These are phyloP conservation scores for Clusia tigrina DNA, from an alignment of 2,888 invertebrate species.

Conservation along the genomic window DNA sequence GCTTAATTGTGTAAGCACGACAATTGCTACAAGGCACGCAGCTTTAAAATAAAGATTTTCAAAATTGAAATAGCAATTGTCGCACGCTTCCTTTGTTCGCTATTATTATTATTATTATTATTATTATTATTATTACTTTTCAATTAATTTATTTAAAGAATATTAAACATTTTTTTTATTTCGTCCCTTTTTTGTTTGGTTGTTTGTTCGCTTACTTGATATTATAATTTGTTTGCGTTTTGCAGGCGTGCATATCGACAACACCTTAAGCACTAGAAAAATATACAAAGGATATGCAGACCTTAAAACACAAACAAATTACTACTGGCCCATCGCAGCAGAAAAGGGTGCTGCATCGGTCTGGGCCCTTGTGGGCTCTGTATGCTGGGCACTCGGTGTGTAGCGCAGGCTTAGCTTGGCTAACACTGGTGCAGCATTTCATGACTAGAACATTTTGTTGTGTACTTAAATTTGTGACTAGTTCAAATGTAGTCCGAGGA, in stretches of 20 bases:
- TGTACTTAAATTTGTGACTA: slow-evolving; percentile 4
- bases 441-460: slow-evolving; percentile 30
- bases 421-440: neutral
- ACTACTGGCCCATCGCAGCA: neutral
- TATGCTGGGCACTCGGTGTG: neutral
- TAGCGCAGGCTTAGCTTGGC: neutral
- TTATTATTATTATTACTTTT: slow-evolving; percentile 14
- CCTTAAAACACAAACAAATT: neutral
- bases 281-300: slow-evolving; percentile 1
- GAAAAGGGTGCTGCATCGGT: neutral
- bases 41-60: slow-evolving; percentile 70
- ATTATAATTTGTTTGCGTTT: slow-evolving; percentile 14
- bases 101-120: neutral
- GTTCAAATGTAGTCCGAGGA: neutral
- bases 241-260: neutral
- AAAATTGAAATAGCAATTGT: slow-evolving; percentile 63
- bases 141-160: too few species aligned
- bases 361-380: neutral
- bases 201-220: slow-evolving; percentile 18
- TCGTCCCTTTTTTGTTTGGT: slow-evolving; percentile 19
- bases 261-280: slow-evolving; percentile 11
- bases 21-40: slow-evolving; percentile 86
- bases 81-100: slow-evolving; percentile 25
- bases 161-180: slow-evolving; percentile 14
- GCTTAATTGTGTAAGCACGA: slow-evolving; percentile 57